These are phyloP conservation scores for Pocillopora damicornis DNA, from an alignment of 64 coral and sea anemone genomes.

Conservation along the genomic window DNA sequence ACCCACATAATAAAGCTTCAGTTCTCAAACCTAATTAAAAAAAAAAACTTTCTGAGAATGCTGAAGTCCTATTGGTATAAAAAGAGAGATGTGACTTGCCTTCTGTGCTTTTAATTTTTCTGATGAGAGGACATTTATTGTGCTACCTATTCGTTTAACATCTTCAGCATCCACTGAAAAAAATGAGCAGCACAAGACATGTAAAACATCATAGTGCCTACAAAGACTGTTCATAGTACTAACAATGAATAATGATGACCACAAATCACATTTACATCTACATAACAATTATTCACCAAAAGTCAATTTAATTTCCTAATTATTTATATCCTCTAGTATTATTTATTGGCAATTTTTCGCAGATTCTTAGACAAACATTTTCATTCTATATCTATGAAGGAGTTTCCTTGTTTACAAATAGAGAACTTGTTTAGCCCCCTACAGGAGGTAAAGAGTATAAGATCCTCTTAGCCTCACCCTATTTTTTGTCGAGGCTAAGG, in stretches of 20 bases:
- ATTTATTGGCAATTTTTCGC: no score
- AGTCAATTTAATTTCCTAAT: no score
- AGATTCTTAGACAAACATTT: no score
- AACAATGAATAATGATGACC: not conserved
- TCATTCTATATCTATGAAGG: no score
- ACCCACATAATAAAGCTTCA: no score
- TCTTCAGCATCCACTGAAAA: constrained; percentile 76
- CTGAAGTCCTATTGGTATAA: not conserved
- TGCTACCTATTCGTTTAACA: constrained; percentile 70
- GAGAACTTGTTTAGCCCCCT: no score
- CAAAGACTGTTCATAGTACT: no score
- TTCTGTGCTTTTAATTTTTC: constrained; percentile 86
- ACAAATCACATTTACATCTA: not conserved
- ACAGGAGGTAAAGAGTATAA: no score
- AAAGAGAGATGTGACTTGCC: not conserved
- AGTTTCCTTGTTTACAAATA: not conserved
- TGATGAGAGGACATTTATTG: constrained; percentile 63
- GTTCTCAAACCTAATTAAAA: not conserved
- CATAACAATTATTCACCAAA: no score
- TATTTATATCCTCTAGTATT: no score
- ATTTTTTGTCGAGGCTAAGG: not conserved
- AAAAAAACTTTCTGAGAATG: not conserved
- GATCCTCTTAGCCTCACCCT: no score
- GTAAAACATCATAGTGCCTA: not conserved
- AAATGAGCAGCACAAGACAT: not conserved